Percentiles rank a stretch among this genome's conserved stretches.
These are phyloP conservation scores for Caradrina kadenii DNA, from an alignment of 2,888 invertebrate genomes.

Conservation along the genomic window DNA sequence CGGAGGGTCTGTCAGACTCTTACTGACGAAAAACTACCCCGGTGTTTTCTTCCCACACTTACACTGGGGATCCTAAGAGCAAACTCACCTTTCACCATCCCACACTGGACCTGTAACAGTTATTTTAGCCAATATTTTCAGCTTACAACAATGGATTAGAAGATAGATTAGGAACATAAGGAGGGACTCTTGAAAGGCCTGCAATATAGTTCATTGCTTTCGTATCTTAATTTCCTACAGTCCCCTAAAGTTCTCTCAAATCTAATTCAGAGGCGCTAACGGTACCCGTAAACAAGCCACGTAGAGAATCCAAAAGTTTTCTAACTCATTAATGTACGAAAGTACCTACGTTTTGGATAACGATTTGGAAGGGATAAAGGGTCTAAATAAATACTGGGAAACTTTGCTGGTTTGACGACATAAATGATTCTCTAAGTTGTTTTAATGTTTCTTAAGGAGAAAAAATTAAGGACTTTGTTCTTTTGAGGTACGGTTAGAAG, in stretches of 20 bases:
- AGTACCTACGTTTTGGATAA: constrained; percentile 43
- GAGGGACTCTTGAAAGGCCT: constrained; percentile 1
- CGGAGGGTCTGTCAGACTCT: no score
- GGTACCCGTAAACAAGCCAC: constrained; percentile 60
- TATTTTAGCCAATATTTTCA: background rate
- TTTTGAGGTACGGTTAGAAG: background rate
- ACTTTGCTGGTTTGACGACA: constrained; percentile 18
- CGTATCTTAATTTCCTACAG: constrained; percentile 58
- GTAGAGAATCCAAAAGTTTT: constrained; percentile 52
- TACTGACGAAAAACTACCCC: no score
- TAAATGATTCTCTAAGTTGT: constrained; percentile 27
- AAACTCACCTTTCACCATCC: no score
- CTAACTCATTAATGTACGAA: constrained; percentile 60
- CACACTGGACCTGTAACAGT: background rate
- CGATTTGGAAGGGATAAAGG: constrained; percentile 28
- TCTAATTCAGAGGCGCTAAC: constrained; percentile 58
- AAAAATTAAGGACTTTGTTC: background rate
- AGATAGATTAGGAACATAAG: constrained; percentile 30
- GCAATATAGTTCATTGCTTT: constrained; percentile 20
- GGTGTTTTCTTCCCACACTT: no score
- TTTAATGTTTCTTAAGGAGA: background rate
- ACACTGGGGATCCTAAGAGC: no score
- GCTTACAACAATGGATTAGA: constrained; percentile 12
- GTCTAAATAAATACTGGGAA: constrained; percentile 39
- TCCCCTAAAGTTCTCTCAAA: constrained; percentile 50